Percentiles rank a stretch among this genome's conserved stretches.
phyloP scores from a whole-genome alignment of 2,888 invertebrate species.

The Oscheius sp. region DNA sequence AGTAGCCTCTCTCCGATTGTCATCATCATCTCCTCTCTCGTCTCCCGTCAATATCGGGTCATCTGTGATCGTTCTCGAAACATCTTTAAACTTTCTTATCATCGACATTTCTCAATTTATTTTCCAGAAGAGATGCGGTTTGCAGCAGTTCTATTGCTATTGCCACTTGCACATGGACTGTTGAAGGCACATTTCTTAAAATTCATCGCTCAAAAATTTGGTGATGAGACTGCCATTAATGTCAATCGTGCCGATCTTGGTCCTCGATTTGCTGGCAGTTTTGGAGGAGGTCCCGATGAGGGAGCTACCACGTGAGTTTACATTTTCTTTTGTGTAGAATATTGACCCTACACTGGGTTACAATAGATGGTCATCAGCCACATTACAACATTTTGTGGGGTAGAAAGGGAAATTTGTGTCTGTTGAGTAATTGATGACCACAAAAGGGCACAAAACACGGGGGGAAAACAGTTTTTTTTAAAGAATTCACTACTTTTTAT shows the following conservation, averaged over 20 bases:
- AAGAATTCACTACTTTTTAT: too few species aligned
- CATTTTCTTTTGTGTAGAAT: not conserved
- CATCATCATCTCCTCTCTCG: not conserved
- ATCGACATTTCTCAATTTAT: not conserved
- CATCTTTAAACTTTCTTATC: not conserved
- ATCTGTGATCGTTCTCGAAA: not conserved
- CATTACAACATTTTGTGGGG: too few species aligned
- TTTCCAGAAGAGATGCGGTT: conserved; percentile 20
- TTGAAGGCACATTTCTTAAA: conserved; percentile 21
- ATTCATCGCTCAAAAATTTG: conserved; percentile 16
- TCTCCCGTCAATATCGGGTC: not conserved
- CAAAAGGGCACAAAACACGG: too few species aligned
- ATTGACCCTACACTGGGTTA: too few species aligned
- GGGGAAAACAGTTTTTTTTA: too few species aligned
- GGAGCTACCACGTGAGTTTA: conserved; percentile 15
- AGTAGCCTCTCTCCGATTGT: too few species aligned
- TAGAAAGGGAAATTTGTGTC: too few species aligned
- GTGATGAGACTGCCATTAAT: not conserved
- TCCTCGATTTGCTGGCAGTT: conserved; percentile 18
- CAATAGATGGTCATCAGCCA: too few species aligned
- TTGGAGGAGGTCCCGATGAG: conserved; percentile 25
- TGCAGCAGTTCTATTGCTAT: not conserved
- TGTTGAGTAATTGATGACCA: too few species aligned
- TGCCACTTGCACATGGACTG: conserved; percentile 10
- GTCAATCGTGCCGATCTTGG: conserved; percentile 24